Evolutionary conservation across 2,797 vertebrate genomes (phyloP).

Genomic region (Sylvilagus floridanus): DNA sequence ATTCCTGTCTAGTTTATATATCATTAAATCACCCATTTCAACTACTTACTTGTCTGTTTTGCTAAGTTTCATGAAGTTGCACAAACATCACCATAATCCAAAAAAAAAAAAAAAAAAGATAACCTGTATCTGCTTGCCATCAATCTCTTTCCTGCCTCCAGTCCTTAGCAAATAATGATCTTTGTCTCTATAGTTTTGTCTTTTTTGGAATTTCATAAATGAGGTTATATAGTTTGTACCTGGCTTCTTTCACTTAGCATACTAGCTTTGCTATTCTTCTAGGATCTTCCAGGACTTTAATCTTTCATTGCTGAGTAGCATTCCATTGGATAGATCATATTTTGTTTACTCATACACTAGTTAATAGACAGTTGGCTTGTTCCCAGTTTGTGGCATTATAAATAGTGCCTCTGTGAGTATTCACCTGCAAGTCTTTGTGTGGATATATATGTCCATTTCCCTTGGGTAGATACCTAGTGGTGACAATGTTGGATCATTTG

Average conservation of each 20-base stretch:
- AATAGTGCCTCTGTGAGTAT: neutral
- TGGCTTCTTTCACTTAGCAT: constrained; percentile 27
- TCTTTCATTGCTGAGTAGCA: neutral
- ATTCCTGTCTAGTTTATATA: neutral
- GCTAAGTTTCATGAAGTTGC: neutral
- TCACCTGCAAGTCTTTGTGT: neutral
- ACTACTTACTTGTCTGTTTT: neutral
- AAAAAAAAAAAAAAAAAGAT: neutral
- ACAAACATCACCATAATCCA: neutral
- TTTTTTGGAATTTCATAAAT: neutral
- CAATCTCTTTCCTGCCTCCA: neutral
- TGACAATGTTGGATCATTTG: neutral
- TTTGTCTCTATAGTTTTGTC: neutral
- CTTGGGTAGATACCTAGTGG: neutral
- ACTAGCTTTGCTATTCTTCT: neutral
- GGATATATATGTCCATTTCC: neutral
- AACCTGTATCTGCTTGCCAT: neutral
- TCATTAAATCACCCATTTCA: neutral
- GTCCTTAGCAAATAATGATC: neutral
- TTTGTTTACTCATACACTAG: neutral
- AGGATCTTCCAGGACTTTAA: neutral
- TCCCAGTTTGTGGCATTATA: neutral
- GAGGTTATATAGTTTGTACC: neutral
- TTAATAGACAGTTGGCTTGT: neutral
- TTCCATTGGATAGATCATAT: neutral